These are phyloP conservation scores for Disparrhopalites patrizii DNA, from an alignment of 2,888 invertebrate genomes.

Conservation along the genomic window DNA sequence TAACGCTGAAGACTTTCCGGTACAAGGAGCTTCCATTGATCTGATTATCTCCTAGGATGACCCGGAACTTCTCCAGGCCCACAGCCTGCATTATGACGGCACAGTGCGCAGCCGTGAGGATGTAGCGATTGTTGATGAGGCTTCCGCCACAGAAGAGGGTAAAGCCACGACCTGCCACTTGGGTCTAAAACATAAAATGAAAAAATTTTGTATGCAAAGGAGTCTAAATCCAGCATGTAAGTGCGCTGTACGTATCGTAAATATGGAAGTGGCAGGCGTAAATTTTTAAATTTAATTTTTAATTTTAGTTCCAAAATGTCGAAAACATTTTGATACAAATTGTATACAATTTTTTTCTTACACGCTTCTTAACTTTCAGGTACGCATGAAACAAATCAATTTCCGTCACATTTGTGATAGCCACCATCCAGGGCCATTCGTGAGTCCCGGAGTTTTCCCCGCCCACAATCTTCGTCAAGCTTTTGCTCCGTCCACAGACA, in stretches of 20 bases:
- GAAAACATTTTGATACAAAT: not conserved
- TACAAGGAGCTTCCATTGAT: not conserved
- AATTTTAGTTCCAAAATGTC: not conserved
- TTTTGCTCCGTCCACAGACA: too few relatives aligned
- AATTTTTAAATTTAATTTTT: not conserved
- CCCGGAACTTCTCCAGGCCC: not conserved
- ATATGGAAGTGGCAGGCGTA: too few relatives aligned
- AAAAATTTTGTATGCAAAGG: not conserved
- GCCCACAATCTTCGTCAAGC: conserved; percentile 17
- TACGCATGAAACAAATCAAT: too few relatives aligned
- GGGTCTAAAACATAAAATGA: not conserved
- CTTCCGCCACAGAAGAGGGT: conserved; percentile 6
- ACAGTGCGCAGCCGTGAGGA: conserved; percentile 13
- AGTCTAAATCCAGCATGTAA: too few relatives aligned
- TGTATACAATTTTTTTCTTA: not conserved
- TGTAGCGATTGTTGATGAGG: not conserved
- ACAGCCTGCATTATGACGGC: not conserved
- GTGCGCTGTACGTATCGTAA: too few relatives aligned
- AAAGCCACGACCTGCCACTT: not conserved
- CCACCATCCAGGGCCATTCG: conserved; percentile 13
- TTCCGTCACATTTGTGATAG: not conserved
- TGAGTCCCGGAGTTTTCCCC: not conserved
- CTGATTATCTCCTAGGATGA: conserved; percentile 6
- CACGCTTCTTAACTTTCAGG: too few relatives aligned
- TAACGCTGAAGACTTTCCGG: not conserved